Percentiles rank a stretch among this genome's conserved stretches.
Evolutionary conservation across 2,113 vertebrate genomes (phyloP).

Genomic region (Poeciliopsis turrubarensis): DNA sequence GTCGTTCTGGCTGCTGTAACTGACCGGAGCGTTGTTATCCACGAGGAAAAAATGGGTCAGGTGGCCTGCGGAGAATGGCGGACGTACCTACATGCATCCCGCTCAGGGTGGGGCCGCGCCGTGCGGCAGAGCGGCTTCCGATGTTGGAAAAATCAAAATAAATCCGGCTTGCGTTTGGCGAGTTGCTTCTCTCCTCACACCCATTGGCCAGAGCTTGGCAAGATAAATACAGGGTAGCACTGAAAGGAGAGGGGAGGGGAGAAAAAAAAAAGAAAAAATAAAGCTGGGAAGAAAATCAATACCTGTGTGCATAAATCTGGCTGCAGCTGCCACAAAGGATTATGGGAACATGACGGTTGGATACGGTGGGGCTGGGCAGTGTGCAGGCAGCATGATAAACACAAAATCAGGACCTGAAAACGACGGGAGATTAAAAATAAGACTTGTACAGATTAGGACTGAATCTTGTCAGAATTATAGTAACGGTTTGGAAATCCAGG

Average conservation of each 20-base stretch:
- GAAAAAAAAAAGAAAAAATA: conserved; percentile 68
- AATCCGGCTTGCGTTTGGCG: conserved; percentile 48
- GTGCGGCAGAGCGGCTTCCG: conserved; percentile 30
- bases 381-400: conserved; percentile 42
- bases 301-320: conserved; percentile 91
- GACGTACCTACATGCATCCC: conserved; percentile 54
- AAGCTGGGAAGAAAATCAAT: conserved; percentile 87
- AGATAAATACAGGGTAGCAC: conserved; percentile 78
- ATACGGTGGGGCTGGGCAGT: conserved; percentile 62
- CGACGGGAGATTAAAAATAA: neutral
- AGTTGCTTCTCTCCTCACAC: conserved; percentile 51
- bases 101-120: conserved; percentile 51
- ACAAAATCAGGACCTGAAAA: neutral
- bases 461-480: neutral
- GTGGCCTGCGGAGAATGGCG: conserved; percentile 69
- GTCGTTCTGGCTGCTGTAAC: conserved; percentile 64
- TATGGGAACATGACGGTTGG: conserved; percentile 80
- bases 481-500: neutral
- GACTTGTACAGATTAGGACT: neutral
- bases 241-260: conserved; percentile 58
- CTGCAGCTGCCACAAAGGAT: conserved; percentile 84
- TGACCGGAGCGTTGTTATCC: conserved; percentile 75
- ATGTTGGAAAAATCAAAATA: conserved; percentile 62
- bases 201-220: conserved; percentile 64
- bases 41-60: conserved; percentile 79